Conservation (phyloP, 1,140 invertebrate species). For the Drosophila micromelanica region DNA sequence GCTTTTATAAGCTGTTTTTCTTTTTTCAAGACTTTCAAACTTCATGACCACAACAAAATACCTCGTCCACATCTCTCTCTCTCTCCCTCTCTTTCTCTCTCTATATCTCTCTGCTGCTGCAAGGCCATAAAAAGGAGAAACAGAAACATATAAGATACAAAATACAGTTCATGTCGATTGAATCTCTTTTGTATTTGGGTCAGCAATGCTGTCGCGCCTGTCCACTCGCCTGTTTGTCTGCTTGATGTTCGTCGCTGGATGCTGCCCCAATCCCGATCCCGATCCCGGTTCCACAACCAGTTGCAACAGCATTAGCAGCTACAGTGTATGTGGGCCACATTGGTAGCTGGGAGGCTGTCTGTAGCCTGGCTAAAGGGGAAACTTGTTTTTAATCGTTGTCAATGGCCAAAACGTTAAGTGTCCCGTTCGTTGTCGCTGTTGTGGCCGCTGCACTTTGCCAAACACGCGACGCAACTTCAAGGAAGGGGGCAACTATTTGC, state of each 20-base stretch:
- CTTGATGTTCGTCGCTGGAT: slow-evolving; percentile 3
- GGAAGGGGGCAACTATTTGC: slow-evolving; percentile 38
- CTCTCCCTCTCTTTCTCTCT: neutral
- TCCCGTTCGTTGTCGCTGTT: slow-evolving; percentile 59
- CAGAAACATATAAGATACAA: slow-evolving; percentile 22
- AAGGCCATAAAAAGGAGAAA: slow-evolving; percentile 25
- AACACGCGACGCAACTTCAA: slow-evolving; percentile 36
- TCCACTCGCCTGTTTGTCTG: slow-evolving; percentile 26
- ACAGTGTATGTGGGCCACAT: slow-evolving; percentile 41
- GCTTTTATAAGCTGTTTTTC: slow-evolving; percentile 16
- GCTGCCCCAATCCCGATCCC: slow-evolving; percentile 67
- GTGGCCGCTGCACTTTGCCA: slow-evolving; percentile 44
- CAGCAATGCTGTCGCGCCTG: slow-evolving; percentile 66
- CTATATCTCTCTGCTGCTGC: slow-evolving; percentile 2
- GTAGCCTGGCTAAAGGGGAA: slow-evolving; percentile 30
- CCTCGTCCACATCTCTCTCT: neutral
- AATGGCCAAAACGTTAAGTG: slow-evolving; percentile 80
- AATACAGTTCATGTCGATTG: slow-evolving; percentile 65
- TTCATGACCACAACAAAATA: slow-evolving; percentile 10
- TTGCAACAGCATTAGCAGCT: slow-evolving; percentile 22
- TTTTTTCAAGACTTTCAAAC: slow-evolving; percentile 19
- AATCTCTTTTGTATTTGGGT: slow-evolving; percentile 78
- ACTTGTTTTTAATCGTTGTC: slow-evolving; percentile 82
- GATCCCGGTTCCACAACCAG: slow-evolving; percentile 36
- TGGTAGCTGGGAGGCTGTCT: neutral